Conservation (phyloP, 2,113 vertebrate species). For the Myxocyprinus asiaticus region DNA sequence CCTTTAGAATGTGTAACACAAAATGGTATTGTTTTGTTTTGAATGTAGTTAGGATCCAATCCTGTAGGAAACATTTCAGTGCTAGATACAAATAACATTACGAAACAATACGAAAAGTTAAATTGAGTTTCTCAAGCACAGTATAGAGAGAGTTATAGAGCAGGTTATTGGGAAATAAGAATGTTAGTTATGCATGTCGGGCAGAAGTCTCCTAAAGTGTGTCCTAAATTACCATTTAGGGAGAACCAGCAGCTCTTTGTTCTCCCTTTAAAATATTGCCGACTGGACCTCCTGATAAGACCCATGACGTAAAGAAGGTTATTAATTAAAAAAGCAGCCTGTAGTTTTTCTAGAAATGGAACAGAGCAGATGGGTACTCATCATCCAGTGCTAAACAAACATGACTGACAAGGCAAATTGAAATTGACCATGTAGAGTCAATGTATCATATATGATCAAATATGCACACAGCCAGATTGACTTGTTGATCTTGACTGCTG, state of each 20-base stretch:
- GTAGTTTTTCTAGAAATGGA: slow-evolving; percentile 44
- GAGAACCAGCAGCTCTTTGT: not conserved
- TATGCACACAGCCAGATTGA: not conserved
- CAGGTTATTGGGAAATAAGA: not conserved
- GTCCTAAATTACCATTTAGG: slow-evolving; percentile 10
- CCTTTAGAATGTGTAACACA: too few species aligned
- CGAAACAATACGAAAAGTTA: too few species aligned
- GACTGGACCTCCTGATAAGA: not conserved
- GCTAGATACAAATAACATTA: too few species aligned
- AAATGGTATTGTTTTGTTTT: too few species aligned
- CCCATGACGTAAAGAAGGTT: slow-evolving; percentile 41
- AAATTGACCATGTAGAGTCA: slow-evolving; percentile 16
- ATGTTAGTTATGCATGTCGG: not conserved
- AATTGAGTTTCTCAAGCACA: too few species aligned
- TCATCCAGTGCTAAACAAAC: slow-evolving; percentile 13
- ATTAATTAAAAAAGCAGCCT: slow-evolving; percentile 34
- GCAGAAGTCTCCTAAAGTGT: not conserved
- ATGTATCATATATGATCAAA: not conserved
- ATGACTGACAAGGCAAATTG: slow-evolving; percentile 11
- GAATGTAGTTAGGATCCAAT: too few species aligned
- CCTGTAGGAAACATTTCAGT: too few species aligned
- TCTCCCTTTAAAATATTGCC: not conserved
- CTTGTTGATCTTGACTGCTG: not conserved
- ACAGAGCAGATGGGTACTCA: not conserved
- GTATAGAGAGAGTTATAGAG: too few species aligned